Base-by-base conservation (phyloP, 1,140 invertebrate species). In the Liolophura sinensis region DNA sequence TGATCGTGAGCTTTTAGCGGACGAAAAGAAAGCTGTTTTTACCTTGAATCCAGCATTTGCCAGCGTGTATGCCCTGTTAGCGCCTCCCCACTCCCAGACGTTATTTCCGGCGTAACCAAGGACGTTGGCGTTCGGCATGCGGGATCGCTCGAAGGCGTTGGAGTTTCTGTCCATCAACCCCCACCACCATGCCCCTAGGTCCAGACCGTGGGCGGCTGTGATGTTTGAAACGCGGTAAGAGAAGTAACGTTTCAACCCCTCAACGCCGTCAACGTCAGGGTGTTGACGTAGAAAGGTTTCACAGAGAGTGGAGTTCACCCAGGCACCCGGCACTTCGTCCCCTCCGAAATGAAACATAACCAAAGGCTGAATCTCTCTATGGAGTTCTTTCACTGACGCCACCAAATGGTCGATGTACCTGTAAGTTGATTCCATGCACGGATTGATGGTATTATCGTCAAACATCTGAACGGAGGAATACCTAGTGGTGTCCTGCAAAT, bases 41-140 rank as follows among this genome's bases (percentile, higher is more conserved):
- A 83, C 82, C 77, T 82, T 74, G 65, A 82, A 82, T 22, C 74
- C 78, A n/a, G 60, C 70, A 71, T 83, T 83, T n/a, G 82, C 80
- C 62, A 82, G 65, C 27, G 69, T 74, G 65, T 79, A 79, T 0
- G 78, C 76, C 72, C 76, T 74, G 16, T 71, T 73, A 14, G 78
- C 75, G 20, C 72, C 64, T 9, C 80, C 79, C 22, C 75, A 80
- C 55, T 82, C 80, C 80, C 80, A 83, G 1, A 81, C 74, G 67
- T 81, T 83, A 47, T 80, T 73, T 80, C 82, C 82, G 1, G 75
- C 77, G 69, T 77, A 76, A 50, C 64, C 71, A n/a, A 54, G 18
- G 31, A 64, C 51, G 5, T 14, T 56, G 25, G 31, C 18, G 16
- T 18, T 24, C 16, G 31, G 31, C 49, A 46, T 63, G 6, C 24